phyloP scores from a whole-genome alignment of 64 coral and sea anemone genomes.

The Montipora cactus region DNA sequence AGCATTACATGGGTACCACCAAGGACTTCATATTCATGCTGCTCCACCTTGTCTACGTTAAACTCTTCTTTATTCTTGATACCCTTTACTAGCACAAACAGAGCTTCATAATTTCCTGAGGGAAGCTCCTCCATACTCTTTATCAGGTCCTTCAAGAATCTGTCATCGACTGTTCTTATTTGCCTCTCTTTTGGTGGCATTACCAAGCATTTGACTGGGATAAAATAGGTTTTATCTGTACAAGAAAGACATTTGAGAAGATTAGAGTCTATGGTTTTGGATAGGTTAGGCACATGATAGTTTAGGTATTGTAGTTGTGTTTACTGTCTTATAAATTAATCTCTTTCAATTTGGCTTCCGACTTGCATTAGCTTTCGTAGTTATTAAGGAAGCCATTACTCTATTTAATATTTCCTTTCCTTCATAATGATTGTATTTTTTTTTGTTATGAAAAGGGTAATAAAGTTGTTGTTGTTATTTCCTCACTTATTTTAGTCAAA shows the following conservation, averaged over 20 bases:
- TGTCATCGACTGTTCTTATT: conserved; percentile 39
- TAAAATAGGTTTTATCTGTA: conserved; percentile 42
- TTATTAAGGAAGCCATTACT: too few species aligned
- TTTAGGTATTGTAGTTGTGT: not conserved
- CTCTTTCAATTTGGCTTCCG: too few species aligned
- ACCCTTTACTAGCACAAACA: conserved; percentile 55
- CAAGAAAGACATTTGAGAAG: conserved; percentile 18
- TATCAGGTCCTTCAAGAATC: conserved; percentile 32
- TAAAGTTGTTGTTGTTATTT: too few species aligned
- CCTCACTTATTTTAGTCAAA: too few species aligned
- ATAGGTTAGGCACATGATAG: not conserved
- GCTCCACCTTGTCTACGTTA: not conserved
- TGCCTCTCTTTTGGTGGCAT: conserved; percentile 52
- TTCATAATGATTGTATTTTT: too few species aligned
- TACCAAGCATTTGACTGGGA: conserved; percentile 29
- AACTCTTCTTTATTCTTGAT: conserved; percentile 37
- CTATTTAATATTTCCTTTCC: too few species aligned
- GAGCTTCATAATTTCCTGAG: conserved; percentile 37
- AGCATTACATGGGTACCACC: conserved; percentile 65
- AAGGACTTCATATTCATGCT: conserved; percentile 66
- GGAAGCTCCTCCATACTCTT: conserved; percentile 8
- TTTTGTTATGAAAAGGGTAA: too few species aligned
- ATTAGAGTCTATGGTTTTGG: not conserved
- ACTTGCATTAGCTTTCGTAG: too few species aligned
- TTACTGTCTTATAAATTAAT: not conserved